phyloP scores from a whole-genome alignment of 2,888 invertebrate genomes.

The Leucoptera coffeella region DNA sequence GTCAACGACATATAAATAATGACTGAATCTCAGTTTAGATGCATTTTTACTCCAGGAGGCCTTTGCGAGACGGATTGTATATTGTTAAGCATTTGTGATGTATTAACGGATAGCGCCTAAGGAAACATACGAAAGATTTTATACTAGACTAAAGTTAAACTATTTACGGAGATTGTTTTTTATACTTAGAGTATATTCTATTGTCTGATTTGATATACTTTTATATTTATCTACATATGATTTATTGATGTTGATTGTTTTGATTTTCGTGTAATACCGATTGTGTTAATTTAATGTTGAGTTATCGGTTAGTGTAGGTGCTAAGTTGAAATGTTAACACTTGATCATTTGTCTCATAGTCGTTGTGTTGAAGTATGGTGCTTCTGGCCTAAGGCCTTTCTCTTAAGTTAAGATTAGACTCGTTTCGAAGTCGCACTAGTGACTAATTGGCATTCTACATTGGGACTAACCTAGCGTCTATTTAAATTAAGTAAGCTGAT shows the following conservation, averaged over 20 bases:
- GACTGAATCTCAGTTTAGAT: conserved; percentile 56
- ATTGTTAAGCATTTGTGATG: conserved; percentile 55
- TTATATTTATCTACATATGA: conserved; percentile 43
- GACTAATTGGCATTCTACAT: conserved; percentile 51
- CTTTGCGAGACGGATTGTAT: conserved; percentile 52
- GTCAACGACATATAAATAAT: conserved; percentile 54
- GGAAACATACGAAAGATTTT: conserved; percentile 55
- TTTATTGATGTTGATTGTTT: conserved; percentile 56
- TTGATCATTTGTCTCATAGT: conserved; percentile 30
- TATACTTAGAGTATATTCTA: conserved; percentile 53
- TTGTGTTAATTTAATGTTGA: conserved; percentile 19
- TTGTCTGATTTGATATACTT: conserved; percentile 53
- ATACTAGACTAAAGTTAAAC: conserved; percentile 51
- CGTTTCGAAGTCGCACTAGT: conserved; percentile 47
- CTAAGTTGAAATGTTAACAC: conserved; percentile 24
- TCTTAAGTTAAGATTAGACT: conserved; percentile 38
- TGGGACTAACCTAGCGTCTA: conserved; percentile 53
- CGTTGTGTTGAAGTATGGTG: conserved; percentile 31
- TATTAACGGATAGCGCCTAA: conserved; percentile 55
- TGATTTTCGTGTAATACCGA: conserved; percentile 35
- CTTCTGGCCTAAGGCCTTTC: conserved; percentile 38
- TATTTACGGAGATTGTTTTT: conserved; percentile 57
- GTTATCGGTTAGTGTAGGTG: conserved; percentile 16
- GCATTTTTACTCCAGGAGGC: conserved; percentile 55
- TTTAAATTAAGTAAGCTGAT: conserved; percentile 53